Evolutionary conservation across 2,888 invertebrate species (phyloP), one percentile per base, ranked within the genome.

Genomic region (Drosophila vallismaia): DNA sequence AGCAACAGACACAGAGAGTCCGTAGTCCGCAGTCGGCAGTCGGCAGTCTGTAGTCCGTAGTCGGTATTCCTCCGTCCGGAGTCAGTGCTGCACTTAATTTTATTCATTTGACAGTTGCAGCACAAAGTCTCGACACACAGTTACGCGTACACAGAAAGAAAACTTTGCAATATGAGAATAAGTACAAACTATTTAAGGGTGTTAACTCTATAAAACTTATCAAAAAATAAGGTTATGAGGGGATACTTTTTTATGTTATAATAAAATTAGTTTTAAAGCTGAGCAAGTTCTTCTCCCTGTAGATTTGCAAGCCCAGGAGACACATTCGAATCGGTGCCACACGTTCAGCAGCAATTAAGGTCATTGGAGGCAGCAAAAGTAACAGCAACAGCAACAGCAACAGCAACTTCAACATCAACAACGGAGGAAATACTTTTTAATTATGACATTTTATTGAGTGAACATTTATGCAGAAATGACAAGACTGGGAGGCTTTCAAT

Each of bases 71-170:
- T 44, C 19, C 44, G 44, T 24, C 74, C 66, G 66, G 63, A 82
- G 75, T 73, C 85, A 74, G 75, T 75, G 70, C 84, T 88, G 77
- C 89, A 87, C 86, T 88, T 88, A 89, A 88, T 89, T 88, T 88
- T 88, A 88, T 88, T 88, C 89, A 88, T 89, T 88, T 84, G 86
- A 86, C 80, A 79, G 84, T 76, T 77, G 82, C 85, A 81, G 78
- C 86, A 77, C 72, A 79, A 58, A 68, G 71, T 74, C 78, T 80
- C 77, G 68, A 67, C 75, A 71, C 74, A 71, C 63, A 76, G 72
- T 62, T 63, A 67, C 72, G 66, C 58, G 12, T 33, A 54, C 42
- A 57, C 50, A 45, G 48, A 56, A 29, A 55, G 19, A 31, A 48
- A 63, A 12, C 2, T 7, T 0, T 14, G 7, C 19, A 19, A 19